A percentile compares a stretch with the other conserved stretches of the same genome.
Evolutionary conservation across 2,113 vertebrate species (phyloP).

Genomic region (Dipodomys merriami): DNA sequence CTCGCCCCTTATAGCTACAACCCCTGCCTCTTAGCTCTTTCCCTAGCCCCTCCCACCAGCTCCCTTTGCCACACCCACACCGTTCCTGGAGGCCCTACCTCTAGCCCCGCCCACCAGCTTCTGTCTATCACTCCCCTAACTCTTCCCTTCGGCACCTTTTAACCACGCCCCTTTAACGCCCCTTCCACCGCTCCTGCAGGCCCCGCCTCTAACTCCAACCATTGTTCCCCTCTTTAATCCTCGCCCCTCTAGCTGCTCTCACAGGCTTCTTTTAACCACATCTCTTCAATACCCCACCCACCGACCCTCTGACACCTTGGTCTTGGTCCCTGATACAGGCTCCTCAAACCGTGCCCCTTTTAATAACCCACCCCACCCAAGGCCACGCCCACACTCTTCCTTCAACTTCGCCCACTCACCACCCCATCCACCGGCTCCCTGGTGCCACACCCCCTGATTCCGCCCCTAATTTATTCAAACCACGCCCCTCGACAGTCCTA

Average conservation of each 20-base stretch:
- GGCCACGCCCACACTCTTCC: neutral
- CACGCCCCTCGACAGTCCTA: too few relatives aligned
- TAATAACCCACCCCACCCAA: neutral
- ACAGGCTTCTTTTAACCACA: rapidly evolving
- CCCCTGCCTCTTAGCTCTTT: too few relatives aligned
- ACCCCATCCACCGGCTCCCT: too few relatives aligned
- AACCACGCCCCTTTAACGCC: neutral
- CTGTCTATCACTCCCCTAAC: too few relatives aligned
- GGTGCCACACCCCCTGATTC: too few relatives aligned
- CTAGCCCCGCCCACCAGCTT: too few relatives aligned
- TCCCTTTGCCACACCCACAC: neutral
- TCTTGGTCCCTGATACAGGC: too few relatives aligned
- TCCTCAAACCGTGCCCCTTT: neutral
- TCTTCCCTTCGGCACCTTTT: neutral
- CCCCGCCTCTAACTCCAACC: neutral
- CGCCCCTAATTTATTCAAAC: too few relatives aligned
- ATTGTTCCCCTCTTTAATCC: rapidly evolving
- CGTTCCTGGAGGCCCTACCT: neutral
- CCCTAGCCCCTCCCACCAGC: too few relatives aligned
- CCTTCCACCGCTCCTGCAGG: neutral
- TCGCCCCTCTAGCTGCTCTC: neutral
- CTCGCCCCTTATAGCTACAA: too few relatives aligned
- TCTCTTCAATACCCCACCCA: neutral
- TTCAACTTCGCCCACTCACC: neutral
- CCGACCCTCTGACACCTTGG: too few relatives aligned